Evolutionary conservation across 2,888 invertebrate species (phyloP).

Genomic region (Sinohyriopsis cumingii): DNA sequence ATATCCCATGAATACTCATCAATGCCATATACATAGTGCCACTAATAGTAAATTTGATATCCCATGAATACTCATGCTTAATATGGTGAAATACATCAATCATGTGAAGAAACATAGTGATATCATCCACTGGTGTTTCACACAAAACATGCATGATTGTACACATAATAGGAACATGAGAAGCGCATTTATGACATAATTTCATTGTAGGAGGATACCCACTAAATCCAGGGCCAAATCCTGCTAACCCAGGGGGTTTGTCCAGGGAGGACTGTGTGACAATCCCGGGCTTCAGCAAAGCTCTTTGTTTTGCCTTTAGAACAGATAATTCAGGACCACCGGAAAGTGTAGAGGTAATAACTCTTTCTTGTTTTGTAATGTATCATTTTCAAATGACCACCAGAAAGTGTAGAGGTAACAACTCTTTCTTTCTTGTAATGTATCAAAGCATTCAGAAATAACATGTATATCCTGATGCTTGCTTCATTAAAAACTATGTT

Average conservation of each 20-base stretch:
- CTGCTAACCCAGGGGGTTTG: conserved; percentile 61
- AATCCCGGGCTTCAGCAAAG: conserved; percentile 51
- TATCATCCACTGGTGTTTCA: too few species aligned
- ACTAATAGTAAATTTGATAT: too few species aligned
- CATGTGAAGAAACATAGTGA: too few species aligned
- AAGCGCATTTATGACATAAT: neutral
- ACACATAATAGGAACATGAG: neutral
- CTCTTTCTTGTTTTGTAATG: too few species aligned
- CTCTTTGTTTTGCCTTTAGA: conserved; percentile 66
- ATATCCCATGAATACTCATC: too few species aligned
- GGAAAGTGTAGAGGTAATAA: conserved; percentile 41
- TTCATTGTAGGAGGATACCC: conserved; percentile 64
- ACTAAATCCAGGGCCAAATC: conserved; percentile 58
- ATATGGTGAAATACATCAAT: too few species aligned
- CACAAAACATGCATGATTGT: too few species aligned
- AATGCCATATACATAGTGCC: too few species aligned
- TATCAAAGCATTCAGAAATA: neutral
- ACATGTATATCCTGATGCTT: neutral
- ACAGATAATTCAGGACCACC: conserved; percentile 68
- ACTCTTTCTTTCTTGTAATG: neutral
- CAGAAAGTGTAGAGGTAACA: neutral
- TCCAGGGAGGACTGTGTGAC: conserved; percentile 59
- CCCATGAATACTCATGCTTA: too few species aligned
- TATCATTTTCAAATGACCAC: neutral
- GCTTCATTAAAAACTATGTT: too few species aligned